These are phyloP conservation scores for Cryptocephalus moraei DNA, from an alignment of 2,888 invertebrate species.

Conservation along the genomic window DNA sequence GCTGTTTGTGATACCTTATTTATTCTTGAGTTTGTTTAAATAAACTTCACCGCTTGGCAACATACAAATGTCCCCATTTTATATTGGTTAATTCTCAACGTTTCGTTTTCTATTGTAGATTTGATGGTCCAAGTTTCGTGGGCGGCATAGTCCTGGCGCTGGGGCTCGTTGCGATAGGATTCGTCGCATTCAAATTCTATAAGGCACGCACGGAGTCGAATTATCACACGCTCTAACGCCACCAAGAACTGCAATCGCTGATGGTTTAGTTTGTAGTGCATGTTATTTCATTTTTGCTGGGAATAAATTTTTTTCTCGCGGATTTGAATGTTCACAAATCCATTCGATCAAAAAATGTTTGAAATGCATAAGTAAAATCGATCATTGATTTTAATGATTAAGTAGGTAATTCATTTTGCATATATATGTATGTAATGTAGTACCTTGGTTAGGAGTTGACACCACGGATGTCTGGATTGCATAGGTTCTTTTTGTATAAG, in stretches of 20 bases:
- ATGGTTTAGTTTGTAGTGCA: background rate
- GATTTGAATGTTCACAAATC: too few relatives aligned
- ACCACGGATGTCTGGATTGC: too few relatives aligned
- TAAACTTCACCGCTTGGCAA: too few relatives aligned
- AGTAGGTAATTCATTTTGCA: too few relatives aligned
- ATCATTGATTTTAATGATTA: too few relatives aligned
- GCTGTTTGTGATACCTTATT: too few relatives aligned
- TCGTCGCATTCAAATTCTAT: constrained; percentile 81
- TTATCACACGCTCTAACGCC: constrained; percentile 71
- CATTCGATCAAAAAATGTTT: background rate
- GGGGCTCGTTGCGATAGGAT: constrained; percentile 68
- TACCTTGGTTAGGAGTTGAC: too few relatives aligned
- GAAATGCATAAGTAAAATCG: background rate
- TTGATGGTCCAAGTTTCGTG: constrained; percentile 68
- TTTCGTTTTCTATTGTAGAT: constrained; percentile 31
- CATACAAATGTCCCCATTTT: too few relatives aligned
- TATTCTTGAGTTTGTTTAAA: too few relatives aligned
- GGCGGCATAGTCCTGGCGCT: constrained; percentile 78
- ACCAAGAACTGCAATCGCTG: background rate
- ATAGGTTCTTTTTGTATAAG: too few relatives aligned
- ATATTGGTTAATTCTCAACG: background rate
- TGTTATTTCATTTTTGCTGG: background rate
- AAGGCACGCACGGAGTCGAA: constrained; percentile 75
- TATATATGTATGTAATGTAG: too few relatives aligned
- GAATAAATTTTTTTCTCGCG: background rate